Evolutionary conservation across 2,888 invertebrate genomes (phyloP).

Genomic region (Prenolepis imparis): DNA sequence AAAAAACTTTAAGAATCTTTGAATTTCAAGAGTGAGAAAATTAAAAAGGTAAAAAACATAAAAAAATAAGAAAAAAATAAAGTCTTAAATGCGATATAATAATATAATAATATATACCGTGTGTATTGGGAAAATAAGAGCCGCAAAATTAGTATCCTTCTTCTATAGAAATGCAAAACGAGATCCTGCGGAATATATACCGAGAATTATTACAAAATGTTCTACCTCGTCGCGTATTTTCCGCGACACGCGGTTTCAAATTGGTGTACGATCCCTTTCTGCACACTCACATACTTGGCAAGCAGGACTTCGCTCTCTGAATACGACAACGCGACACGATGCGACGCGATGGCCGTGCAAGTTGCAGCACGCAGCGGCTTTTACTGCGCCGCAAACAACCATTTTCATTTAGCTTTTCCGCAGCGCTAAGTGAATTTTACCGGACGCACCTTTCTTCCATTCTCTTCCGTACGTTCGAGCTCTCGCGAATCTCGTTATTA

Average conservation of each 20-base stretch:
- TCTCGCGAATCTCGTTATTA: slow-evolving; percentile 4
- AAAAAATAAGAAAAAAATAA: background rate
- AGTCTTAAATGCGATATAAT: background rate
- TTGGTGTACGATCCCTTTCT: slow-evolving; percentile 31
- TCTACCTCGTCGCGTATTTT: slow-evolving; percentile 30
- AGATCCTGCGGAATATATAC: background rate
- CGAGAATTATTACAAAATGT: slow-evolving; percentile 22
- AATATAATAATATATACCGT: background rate
- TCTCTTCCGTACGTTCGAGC: slow-evolving; percentile 36
- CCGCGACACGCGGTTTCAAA: slow-evolving; percentile 20
- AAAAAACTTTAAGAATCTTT: no score
- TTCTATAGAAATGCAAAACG: background rate
- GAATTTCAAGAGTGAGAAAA: background rate
- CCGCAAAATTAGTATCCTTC: background rate
- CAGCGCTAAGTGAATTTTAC: slow-evolving; percentile 75
- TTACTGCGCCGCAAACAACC: slow-evolving; percentile 74
- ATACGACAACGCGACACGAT: background rate
- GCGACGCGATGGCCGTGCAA: slow-evolving; percentile 52
- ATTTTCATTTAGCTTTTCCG: slow-evolving; percentile 71
- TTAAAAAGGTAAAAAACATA: background rate
- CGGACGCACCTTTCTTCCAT: slow-evolving; percentile 67
- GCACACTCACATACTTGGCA: background rate
- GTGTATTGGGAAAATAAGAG: background rate
- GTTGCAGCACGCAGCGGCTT: slow-evolving; percentile 70
- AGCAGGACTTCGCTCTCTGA: slow-evolving; percentile 13